phyloP scores from a whole-genome alignment of 1,140 invertebrate species.

The Nephila pilipes region DNA sequence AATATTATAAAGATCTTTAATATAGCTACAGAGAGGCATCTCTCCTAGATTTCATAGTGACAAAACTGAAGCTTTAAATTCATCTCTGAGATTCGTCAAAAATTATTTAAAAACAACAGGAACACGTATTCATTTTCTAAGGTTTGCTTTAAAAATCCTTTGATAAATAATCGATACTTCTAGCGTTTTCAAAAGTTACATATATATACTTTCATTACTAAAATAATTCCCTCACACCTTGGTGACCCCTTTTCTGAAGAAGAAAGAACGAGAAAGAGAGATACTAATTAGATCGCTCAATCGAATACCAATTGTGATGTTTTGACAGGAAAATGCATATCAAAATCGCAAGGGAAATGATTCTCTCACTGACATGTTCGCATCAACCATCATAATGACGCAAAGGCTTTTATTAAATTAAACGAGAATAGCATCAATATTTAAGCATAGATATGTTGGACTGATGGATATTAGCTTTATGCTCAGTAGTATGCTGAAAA shows the following conservation, averaged over 20 bases:
- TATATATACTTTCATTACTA: not conserved
- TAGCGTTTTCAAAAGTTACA: not conserved
- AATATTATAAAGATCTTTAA: too few species aligned
- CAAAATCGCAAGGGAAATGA: not conserved
- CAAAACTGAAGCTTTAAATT: not conserved
- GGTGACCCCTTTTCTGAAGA: not conserved
- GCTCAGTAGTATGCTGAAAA: not conserved
- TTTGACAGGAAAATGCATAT: not conserved
- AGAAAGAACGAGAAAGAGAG: not conserved
- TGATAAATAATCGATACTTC: not conserved
- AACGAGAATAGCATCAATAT: not conserved
- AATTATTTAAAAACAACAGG: not conserved
- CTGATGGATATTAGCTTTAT: not conserved
- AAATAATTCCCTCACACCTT: not conserved
- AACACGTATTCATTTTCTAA: not conserved
- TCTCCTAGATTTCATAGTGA: too few species aligned
- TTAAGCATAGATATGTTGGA: not conserved
- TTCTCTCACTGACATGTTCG: not conserved
- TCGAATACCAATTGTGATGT: constrained; percentile 13
- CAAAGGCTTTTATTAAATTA: constrained; percentile 6
- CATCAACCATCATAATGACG: not conserved
- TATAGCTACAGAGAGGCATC: too few species aligned
- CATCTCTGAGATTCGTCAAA: not conserved
- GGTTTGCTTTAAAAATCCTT: not conserved
- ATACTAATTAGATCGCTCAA: not conserved